Base-by-base conservation (phyloP, 2,113 vertebrate genomes). In the Prinia subflava region DNA sequence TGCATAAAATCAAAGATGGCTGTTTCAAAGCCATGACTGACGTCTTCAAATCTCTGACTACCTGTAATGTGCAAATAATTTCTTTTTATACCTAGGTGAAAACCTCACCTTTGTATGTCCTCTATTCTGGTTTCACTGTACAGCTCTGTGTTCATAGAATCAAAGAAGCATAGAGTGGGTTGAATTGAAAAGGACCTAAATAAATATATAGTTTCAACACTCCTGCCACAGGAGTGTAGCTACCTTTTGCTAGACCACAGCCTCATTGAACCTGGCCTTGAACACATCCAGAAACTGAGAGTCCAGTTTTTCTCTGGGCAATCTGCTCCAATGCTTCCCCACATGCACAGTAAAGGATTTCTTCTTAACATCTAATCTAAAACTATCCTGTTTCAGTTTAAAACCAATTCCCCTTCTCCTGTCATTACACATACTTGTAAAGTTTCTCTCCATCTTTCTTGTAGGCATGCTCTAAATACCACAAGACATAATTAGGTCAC, bases 391-490 rank as follows among this genome's bases (percentile, higher is more conserved):
- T 71, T 49, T 80, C 52, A 33, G 18, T 28, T 67, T 59, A 20
- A 37, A 65, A 37, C 7, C 12, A 57, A 42, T 73, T 27, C 5
- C 1, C 15, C 7, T 59, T 37, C 9, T 65, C 18, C 15, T 39
- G 7, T 59, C 27, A 16, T 44, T 37, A 19, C 22, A 59, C 13
- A 3, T 20, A 22, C 52, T 59, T 17, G 3, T 19, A 16, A 57
- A 42, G 22, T 50, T 57, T 44, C 20, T 56, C 17, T 81, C 23
- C 44, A 33, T 33, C 27, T 73, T 37, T 52, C 44, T 67, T 52
- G 4, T 33, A n/a, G 22, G 52, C 5, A 13, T 0, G 0, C 10
- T 37, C 33, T 37, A 28, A 59, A 81, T 33, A 59, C 4, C 13
- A 4, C 33, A 65, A 52, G 10, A 16, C 23, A 37, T 33, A 44